phyloP scores from a whole-genome alignment of 2,113 vertebrate genomes.

The Laterallus jamaicensis region DNA sequence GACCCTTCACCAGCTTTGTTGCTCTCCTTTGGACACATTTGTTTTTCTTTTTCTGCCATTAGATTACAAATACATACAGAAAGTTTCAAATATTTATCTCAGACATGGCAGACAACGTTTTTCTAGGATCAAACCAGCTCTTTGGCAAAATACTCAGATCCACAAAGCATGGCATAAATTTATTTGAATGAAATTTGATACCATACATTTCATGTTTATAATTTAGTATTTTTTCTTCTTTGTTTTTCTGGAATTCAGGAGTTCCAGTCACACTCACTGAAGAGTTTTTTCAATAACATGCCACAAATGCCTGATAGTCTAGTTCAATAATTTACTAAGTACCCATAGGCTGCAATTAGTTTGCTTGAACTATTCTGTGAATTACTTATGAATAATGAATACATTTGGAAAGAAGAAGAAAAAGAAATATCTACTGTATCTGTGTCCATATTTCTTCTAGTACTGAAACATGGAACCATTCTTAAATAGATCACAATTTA shows the following conservation, averaged over 20 bases:
- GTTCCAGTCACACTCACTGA: background rate
- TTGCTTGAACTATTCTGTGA: background rate
- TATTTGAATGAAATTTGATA: background rate
- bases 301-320: background rate
- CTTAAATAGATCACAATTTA: background rate
- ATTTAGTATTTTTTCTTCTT: background rate
- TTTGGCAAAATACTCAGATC: background rate
- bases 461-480: background rate
- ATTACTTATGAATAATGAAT: slow-evolving; percentile 12
- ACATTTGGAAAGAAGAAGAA: background rate
- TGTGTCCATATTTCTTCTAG: background rate
- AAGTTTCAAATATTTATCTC: background rate
- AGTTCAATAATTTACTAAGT: slow-evolving; percentile 7
- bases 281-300: background rate
- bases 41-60: background rate
- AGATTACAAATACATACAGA: background rate
- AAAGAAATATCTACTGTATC: background rate
- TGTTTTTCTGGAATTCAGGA: background rate
- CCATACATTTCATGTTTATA: background rate
- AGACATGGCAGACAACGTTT: background rate
- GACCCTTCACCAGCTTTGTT: background rate
- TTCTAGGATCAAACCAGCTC: background rate
- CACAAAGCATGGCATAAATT: background rate
- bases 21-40: background rate
- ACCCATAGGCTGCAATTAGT: background rate